These are phyloP conservation scores for Drosophila miranda DNA, from an alignment of 1,140 invertebrate species.

Conservation along the genomic window DNA sequence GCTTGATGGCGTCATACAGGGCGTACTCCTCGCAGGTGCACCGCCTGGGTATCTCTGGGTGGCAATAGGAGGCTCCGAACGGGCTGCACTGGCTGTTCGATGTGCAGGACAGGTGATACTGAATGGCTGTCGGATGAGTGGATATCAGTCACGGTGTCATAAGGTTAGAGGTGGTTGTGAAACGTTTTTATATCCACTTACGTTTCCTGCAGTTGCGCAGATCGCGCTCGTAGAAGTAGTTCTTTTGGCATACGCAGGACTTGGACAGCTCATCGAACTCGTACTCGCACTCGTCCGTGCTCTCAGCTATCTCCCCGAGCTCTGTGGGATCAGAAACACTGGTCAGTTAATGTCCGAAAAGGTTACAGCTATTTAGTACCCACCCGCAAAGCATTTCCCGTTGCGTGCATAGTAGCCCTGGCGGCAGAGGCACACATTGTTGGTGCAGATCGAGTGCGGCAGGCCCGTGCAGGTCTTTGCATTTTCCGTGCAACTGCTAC, in stretches of 20 bases:
- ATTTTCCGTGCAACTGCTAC: slow-evolving; percentile 70
- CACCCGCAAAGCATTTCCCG: slow-evolving; percentile 79
- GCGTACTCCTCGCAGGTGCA: slow-evolving; percentile 80
- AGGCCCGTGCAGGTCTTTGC: slow-evolving; percentile 69
- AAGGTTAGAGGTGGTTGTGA: background rate
- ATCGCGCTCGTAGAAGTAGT: slow-evolving; percentile 76
- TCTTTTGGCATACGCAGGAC: slow-evolving; percentile 80
- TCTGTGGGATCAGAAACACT: slow-evolving; percentile 30
- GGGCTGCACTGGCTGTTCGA: slow-evolving; percentile 81
- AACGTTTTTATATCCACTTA: slow-evolving; percentile 30
- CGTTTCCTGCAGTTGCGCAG: slow-evolving; percentile 78
- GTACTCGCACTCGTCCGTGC: slow-evolving; percentile 75
- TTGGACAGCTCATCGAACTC: slow-evolving; percentile 70
- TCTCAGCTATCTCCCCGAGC: slow-evolving; percentile 81
- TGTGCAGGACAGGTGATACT: slow-evolving; percentile 77
- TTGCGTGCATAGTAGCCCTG: slow-evolving; percentile 74
- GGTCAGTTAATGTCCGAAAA: too few relatives aligned
- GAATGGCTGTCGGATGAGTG: slow-evolving; percentile 57
- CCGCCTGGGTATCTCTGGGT: slow-evolving; percentile 63
- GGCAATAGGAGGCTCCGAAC: slow-evolving; percentile 75
- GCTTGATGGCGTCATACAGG: slow-evolving; percentile 70
- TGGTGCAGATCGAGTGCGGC: slow-evolving; percentile 71
- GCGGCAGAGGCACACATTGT: slow-evolving; percentile 67
- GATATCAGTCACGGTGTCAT: background rate
- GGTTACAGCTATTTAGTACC: background rate